phyloP scores from a whole-genome alignment of 1,140 invertebrate genomes.

The Heliconius hermathena region DNA sequence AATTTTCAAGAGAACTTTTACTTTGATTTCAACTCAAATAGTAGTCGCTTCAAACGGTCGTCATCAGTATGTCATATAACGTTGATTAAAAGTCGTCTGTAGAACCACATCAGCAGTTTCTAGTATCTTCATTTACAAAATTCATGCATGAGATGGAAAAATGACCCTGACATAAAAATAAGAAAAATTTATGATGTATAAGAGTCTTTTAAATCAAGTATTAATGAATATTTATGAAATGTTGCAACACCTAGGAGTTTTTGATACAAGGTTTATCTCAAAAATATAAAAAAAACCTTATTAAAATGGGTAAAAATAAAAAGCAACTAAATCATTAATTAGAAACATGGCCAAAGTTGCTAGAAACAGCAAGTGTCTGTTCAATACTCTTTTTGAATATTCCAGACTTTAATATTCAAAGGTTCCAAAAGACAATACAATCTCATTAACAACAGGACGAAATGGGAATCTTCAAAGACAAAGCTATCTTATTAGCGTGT shows the following conservation, averaged over 20 bases:
- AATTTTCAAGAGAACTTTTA: conserved; percentile 12
- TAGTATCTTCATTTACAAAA: conserved; percentile 10
- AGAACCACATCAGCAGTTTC: neutral
- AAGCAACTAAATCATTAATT: neutral
- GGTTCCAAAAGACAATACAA: neutral
- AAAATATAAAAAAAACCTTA: neutral
- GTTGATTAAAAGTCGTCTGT: conserved; percentile 24
- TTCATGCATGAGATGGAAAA: neutral
- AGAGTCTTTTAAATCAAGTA: neutral
- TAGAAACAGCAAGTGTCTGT: neutral
- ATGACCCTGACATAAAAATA: neutral
- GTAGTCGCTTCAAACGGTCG: conserved; percentile 8
- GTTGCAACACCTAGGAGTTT: neutral
- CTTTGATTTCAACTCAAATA: conserved; percentile 24
- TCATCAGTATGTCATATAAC: conserved; percentile 24
- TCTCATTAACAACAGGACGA: neutral
- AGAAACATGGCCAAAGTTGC: neutral
- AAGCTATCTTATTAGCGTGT: neutral
- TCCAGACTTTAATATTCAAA: neutral
- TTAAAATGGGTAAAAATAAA: neutral
- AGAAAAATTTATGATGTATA: neutral
- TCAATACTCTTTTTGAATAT: neutral
- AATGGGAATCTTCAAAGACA: neutral
- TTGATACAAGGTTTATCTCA: neutral
- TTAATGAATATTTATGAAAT: neutral